These are phyloP conservation scores for Cichlasoma orientale DNA, from an alignment of 2,797 vertebrate species.

Conservation along the genomic window DNA sequence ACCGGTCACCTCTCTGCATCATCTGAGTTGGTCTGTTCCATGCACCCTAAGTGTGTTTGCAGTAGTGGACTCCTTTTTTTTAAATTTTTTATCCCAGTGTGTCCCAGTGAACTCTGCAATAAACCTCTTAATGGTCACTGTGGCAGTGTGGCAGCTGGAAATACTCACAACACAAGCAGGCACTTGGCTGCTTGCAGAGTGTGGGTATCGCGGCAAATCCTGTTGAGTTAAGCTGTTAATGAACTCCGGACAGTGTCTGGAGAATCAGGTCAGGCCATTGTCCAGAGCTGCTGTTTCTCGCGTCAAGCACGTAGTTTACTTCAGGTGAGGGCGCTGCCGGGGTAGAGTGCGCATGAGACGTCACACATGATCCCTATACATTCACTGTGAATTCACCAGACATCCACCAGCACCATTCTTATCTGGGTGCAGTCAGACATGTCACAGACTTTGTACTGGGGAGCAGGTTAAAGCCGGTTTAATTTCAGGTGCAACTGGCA, in stretches of 20 bases:
- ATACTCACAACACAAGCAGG: not conserved
- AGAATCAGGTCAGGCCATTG: not conserved
- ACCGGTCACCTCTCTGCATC: not conserved
- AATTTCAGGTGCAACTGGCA: not conserved
- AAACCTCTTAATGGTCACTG: conserved; percentile 5
- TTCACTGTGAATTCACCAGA: not conserved
- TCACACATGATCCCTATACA: not conserved
- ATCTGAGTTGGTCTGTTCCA: not conserved
- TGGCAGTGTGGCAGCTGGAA: not conserved
- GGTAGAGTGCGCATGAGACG: not conserved
- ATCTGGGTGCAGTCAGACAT: not conserved
- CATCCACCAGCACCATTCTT: not conserved
- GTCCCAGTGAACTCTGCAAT: not conserved
- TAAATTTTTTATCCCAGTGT: not conserved
- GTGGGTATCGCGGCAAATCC: not conserved
- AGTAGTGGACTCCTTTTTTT: not conserved
- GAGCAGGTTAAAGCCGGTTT: not conserved
- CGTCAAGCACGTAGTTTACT: not conserved
- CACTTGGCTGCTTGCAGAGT: not conserved
- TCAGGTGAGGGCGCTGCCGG: not conserved
- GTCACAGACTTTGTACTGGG: not conserved
- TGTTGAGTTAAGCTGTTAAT: not conserved
- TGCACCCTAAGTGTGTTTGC: not conserved
- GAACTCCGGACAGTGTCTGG: not conserved
- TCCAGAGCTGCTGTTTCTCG: not conserved